phyloP scores from a whole-genome alignment of 2,888 invertebrate species.

The Chironomus tentans region DNA sequence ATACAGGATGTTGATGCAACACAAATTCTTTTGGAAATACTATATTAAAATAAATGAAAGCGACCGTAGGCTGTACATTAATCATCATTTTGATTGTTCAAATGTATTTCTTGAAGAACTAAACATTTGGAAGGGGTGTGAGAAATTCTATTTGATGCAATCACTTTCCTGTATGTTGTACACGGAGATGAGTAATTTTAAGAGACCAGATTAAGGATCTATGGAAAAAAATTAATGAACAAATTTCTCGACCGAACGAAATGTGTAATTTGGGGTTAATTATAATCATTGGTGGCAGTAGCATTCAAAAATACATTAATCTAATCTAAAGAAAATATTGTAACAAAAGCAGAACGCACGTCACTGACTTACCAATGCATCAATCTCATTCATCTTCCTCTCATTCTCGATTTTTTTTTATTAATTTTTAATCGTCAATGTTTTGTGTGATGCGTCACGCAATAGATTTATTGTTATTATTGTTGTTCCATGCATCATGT shows the following conservation, averaged over 20 bases:
- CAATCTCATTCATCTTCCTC: not conserved
- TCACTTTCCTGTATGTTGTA: not conserved
- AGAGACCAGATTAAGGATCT: not conserved
- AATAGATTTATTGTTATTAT: not conserved
- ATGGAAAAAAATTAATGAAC: not conserved
- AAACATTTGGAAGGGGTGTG: conserved; percentile 10
- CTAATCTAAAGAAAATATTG: not conserved
- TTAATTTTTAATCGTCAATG: not conserved
- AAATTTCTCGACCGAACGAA: not conserved
- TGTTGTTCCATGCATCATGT: not conserved
- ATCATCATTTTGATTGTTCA: conserved; percentile 9
- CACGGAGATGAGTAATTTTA: not conserved
- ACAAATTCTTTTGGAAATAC: no score
- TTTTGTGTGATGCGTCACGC: not conserved
- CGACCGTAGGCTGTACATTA: conserved; percentile 8
- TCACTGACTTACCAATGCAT: not conserved
- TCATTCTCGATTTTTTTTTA: not conserved
- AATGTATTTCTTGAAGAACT: no score
- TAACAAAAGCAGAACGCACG: not conserved
- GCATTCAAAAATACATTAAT: not conserved
- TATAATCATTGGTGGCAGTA: not conserved
- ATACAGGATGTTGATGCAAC: not conserved
- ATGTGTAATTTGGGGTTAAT: no score
- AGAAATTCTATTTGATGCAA: not conserved
- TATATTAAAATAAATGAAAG: not conserved